A percentile compares a stretch with the other conserved stretches of the same genome.
These are phyloP conservation scores for Haplotaxodon microlepis DNA, from an alignment of 2,113 vertebrate genomes.

Conservation along the genomic window DNA sequence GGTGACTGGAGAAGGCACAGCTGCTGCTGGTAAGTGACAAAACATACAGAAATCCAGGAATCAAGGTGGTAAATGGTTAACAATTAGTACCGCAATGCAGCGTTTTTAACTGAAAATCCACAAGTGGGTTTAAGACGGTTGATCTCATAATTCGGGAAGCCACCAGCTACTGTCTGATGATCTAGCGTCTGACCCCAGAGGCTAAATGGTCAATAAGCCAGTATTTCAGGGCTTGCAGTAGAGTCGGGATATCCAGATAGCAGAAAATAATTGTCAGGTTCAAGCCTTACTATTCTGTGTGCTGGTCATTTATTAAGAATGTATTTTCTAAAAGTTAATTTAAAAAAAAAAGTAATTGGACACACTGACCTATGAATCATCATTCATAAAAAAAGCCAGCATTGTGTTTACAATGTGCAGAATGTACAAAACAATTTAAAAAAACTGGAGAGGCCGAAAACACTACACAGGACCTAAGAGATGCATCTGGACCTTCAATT, in stretches of 20 bases:
- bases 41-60: not conserved
- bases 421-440: rapidly evolving
- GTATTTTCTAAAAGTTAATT: not conserved
- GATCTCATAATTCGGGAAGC: not conserved
- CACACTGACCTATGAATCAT: not conserved
- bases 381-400: not conserved
- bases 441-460: not conserved
- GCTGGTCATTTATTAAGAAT: not conserved
- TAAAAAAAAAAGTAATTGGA: rapidly evolving
- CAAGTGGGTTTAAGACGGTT: not conserved
- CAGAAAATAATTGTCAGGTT: not conserved
- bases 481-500: not conserved
- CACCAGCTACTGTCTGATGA: not conserved
- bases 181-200: not conserved
- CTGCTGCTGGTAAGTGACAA: not conserved
- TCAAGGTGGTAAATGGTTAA: not conserved
- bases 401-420: not conserved
- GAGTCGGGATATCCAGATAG: not conserved
- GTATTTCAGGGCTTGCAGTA: not conserved
- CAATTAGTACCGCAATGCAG: not conserved
- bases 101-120: not conserved
- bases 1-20: constrained; percentile 11
- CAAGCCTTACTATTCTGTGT: not conserved
- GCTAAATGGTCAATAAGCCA: not conserved
- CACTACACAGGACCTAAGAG: not conserved